A percentile compares a stretch with the other conserved stretches of the same genome.
Conservation (phyloP, 2,113 vertebrate genomes). For the Aphyosemion australe region DNA sequence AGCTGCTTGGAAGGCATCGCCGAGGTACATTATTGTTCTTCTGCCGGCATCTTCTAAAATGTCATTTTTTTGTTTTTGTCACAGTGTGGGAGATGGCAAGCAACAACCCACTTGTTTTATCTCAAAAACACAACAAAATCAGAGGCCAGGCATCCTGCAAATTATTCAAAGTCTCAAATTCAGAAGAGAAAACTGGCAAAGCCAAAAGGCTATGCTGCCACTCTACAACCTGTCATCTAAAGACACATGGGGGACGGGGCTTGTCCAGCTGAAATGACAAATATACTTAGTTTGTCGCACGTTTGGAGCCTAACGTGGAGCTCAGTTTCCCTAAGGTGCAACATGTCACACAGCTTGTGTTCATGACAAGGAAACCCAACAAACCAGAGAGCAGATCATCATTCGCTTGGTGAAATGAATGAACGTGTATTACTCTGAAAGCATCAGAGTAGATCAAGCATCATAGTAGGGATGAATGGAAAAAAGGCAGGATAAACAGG, state of each 20-base stretch:
- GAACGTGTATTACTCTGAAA: slow-evolving; percentile 19
- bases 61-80: slow-evolving; percentile 39
- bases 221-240: slow-evolving; percentile 20
- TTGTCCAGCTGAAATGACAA: slow-evolving; percentile 55
- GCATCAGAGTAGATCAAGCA: slow-evolving; percentile 6
- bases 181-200: slow-evolving; percentile 8
- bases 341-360: slow-evolving; percentile 57
- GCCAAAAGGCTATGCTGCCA: slow-evolving; percentile 25
- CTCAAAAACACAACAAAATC: slow-evolving; percentile 36
- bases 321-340: slow-evolving; percentile 51
- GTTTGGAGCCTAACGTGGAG: slow-evolving; percentile 44
- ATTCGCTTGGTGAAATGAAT: slow-evolving; percentile 30
- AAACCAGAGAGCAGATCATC: slow-evolving; percentile 44
- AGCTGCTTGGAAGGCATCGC: slow-evolving; percentile 1
- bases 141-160: slow-evolving; percentile 46
- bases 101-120: slow-evolving; percentile 32
- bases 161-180: slow-evolving; percentile 39
- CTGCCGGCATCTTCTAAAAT: slow-evolving; percentile 10
- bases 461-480: neutral
- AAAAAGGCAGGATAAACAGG: neutral
- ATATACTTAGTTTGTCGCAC: slow-evolving; percentile 55
- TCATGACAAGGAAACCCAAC: slow-evolving; percentile 60
- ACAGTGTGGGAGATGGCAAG: slow-evolving; percentile 22
- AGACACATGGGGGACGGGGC: slow-evolving; percentile 46
- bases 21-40: slow-evolving; percentile 28